Base-by-base conservation (phyloP, 2,113 vertebrate species). In the Origma solitaria region DNA sequence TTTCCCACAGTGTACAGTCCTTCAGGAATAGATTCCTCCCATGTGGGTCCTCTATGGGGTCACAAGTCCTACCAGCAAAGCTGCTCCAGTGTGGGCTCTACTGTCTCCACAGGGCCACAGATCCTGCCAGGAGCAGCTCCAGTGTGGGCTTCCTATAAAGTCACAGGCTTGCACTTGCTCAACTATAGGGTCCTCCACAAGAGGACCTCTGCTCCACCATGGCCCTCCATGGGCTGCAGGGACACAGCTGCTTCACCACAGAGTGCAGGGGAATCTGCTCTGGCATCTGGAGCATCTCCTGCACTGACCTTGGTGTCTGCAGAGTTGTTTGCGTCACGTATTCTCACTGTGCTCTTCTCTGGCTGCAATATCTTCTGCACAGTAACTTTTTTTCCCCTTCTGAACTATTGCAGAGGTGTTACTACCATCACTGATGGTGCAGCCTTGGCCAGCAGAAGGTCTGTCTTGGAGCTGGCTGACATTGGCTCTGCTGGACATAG, bases 371-470 rank as follows among this genome's bases (percentile, higher is more conserved):
- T 47, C 24, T 60, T 82, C 40, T 40, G n/a, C 20, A 54, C 24
- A 54, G 1, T 61, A 38, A 47, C 12, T 27, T 82, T 58, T 82
- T 58, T 61, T 13, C 22, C 23, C 13, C 24, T 82, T 60, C 28
- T 25, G 38, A 51, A 17, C 51, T 60, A 0, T 30, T 20, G 16
- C n/a, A 53, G 61, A 60, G 54, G 30, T 0, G 0, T 82, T 89
- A 11, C 33, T 68, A 1, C 30, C 25, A 47, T 68, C 47, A 22
- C n/a, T 27, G 17, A 27, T 69, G 54, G n/a, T 13, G 76, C n/a
- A 40, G 38, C 47, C 70, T 53, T 82, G 70, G 30, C 47, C 54
- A 76, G 30, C 17, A 47, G 31, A 21, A 22, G 24, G 21, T 42
- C 61, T 12, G 7, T 47, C 25, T 54, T 76, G 47, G 54, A 69